phyloP scores from a whole-genome alignment of 2,888 invertebrate species.

The Sesia apiformis region DNA sequence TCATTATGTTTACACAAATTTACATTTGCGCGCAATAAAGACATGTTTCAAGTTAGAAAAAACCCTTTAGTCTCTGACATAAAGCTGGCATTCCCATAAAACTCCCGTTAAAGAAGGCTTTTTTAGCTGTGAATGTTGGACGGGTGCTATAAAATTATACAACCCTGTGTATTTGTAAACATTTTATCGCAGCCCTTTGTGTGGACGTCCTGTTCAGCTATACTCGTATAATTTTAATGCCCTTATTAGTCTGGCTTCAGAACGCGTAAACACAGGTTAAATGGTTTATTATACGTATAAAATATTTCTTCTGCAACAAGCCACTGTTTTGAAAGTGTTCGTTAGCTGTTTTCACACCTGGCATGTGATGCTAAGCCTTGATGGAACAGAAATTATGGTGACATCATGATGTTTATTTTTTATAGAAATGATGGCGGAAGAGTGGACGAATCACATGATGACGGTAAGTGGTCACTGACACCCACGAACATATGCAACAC shows the following conservation, averaged over 20 bases:
- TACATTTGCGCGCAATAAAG: neutral
- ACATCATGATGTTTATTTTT: too few species aligned
- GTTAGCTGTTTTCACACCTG: neutral
- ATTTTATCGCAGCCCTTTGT: slow-evolving; percentile 52
- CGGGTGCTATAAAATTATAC: slow-evolving; percentile 49
- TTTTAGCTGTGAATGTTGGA: neutral
- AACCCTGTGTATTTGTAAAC: slow-evolving; percentile 53
- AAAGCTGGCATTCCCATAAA: neutral
- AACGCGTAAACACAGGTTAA: slow-evolving; percentile 51
- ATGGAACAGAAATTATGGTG: too few species aligned
- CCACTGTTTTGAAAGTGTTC: neutral
- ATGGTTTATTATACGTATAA: slow-evolving; percentile 31
- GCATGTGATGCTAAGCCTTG: neutral
- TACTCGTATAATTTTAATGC: slow-evolving; percentile 54
- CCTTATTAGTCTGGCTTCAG: slow-evolving; percentile 53
- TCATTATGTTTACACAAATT: neutral
- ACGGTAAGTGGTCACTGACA: too few species aligned
- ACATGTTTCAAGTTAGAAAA: neutral
- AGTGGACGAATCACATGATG: too few species aligned
- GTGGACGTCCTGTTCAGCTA: slow-evolving; percentile 35
- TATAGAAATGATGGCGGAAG: too few species aligned
- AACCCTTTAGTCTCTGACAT: neutral
- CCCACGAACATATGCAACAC: too few species aligned
- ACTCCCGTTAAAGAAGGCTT: neutral
- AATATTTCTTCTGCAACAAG: neutral